These are phyloP conservation scores for Meloidogyne chitwoodi DNA, from an alignment of 1,140 invertebrate genomes.

Conservation along the genomic window DNA sequence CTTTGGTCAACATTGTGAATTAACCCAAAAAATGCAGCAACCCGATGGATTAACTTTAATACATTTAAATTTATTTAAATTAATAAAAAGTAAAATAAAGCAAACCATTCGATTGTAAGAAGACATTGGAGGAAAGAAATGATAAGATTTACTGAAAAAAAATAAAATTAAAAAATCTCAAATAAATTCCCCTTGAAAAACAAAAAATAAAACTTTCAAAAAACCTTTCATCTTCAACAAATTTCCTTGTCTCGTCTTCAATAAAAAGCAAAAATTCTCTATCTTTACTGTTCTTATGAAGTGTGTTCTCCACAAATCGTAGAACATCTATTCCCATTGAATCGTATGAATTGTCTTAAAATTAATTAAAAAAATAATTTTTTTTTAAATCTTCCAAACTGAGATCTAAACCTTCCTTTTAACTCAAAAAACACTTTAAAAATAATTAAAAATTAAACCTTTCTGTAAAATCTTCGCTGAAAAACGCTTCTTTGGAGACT, in stretches of 20 bases:
- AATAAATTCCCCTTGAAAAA: background rate
- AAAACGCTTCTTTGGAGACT: slow-evolving; percentile 3
- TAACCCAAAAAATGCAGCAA: slow-evolving; percentile 35
- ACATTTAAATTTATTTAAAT: background rate
- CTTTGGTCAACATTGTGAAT: slow-evolving; percentile 34
- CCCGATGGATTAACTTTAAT: slow-evolving; percentile 23
- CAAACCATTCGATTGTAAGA: slow-evolving; percentile 36
- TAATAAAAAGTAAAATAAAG: background rate
- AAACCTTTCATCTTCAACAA: slow-evolving; percentile 26
- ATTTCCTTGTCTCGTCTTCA: slow-evolving; percentile 26
- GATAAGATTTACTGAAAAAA: slow-evolving; percentile 5
- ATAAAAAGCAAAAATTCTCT: slow-evolving; percentile 27
- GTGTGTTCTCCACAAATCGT: slow-evolving; percentile 24
- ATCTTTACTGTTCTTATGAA: slow-evolving; percentile 37
- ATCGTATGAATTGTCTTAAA: slow-evolving; percentile 31
- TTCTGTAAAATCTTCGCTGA: background rate
- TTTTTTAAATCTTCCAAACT: background rate
- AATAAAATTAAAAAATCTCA: background rate
- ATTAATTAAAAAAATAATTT: background rate
- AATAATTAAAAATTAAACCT: background rate
- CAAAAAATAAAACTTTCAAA: background rate
- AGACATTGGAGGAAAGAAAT: slow-evolving; percentile 23
- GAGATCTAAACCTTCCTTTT: no score
- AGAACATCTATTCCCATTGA: slow-evolving; percentile 30
- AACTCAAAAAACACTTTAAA: background rate